Evolutionary conservation across 2,797 vertebrate species (phyloP), one percentile per base, ranked within the genome.

Genomic region (Orestias chungarensis): DNA sequence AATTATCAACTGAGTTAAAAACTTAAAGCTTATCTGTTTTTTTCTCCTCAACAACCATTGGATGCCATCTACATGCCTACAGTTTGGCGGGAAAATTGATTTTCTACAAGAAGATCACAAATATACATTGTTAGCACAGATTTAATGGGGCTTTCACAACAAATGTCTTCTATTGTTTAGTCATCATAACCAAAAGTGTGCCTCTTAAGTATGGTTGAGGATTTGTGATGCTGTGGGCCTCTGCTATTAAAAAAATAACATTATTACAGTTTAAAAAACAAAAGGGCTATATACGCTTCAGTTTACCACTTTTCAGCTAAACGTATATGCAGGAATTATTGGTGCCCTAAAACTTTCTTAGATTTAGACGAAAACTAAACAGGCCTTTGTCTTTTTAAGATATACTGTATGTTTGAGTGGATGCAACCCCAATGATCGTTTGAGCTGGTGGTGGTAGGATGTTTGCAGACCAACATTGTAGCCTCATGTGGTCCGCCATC

Each of bases 401-500:
- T 44, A 6, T 55, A 29, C 52, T 55, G 54, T 44, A 68, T 82
- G 54, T 47, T 75, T n/a, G 33, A 84, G 70, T 85, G 73, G 74
- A 86, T 71, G 78, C 70, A 62, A 74, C 79, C 47, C 25, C 76
- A 82, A 74, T 71, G 52, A 74, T 71, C 70, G 71, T 40, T 62
- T 43, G 46, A 87, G 76, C 81, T 74, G 70, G 76, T 76, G 64
- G 86, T 76, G 84, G 83, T 85, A 76, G 71, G 64, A 85, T 76
- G 85, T 90, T 92, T 91, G 89, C 82, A 74, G 90, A 82, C 82
- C 78, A 82, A 80, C 82, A 82, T 62, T 40, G 25, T 74, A 88
- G 87, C 84, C 88, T 92, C 86, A 82, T 92, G 91, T 91, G 89
- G 89, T 84, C 79, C 75, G 75, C 73, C 78, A 73, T 83, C 92